Base-by-base conservation (phyloP, 2,113 vertebrate species). In the Cephalopholis sonnerati region DNA sequence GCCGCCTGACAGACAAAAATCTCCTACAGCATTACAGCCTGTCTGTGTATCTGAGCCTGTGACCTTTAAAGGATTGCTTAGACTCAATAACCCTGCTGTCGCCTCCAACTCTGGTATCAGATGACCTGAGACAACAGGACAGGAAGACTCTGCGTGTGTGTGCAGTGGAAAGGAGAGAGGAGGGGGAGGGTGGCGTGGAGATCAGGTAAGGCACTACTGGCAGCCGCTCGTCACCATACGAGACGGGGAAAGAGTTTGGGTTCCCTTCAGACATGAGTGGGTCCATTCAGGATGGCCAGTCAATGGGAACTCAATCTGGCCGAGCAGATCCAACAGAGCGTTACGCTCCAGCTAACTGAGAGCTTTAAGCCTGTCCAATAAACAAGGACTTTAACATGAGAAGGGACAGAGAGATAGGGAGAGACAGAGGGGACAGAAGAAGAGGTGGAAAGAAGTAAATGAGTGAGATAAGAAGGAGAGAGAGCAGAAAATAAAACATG, bases 261-360 rank as follows among this genome's bases (percentile, higher is more conserved):
- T 96, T 96, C 81, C 93, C 81, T 93, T 89, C 94, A 93, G 95
- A 92, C 94, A 92, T 95, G 95, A 95, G 93, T 88, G 92, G 39
- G 62, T 92, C 93, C 92, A 92, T 95, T 95, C 95, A 95, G 87
- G 74, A 91, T 84, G 93, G 86, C 93, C 91, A 93, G 93, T 95
- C 95, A 93, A 90, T 93, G 93, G 96, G 95, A 96, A 97, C 94
- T 84, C 79, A 94, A 96, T 91, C 93, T 89, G 91, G 41, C 79
- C 58, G 70, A 87, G 87, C 90, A 87, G 81, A 88, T 83, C 86
- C 86, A 88, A 74, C 90, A 76, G 85, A 88, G 82, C 57, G 54
- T 81, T 79, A 74, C 81, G 87, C 91, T 84, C 75, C 83, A 71
- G 87, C 89, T 92, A 79, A 85, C 90, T 64, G 85, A 92, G 86